Evolutionary conservation across 2,797 vertebrate genomes (phyloP).

Genomic region (Peromyscus melanophrys): DNA sequence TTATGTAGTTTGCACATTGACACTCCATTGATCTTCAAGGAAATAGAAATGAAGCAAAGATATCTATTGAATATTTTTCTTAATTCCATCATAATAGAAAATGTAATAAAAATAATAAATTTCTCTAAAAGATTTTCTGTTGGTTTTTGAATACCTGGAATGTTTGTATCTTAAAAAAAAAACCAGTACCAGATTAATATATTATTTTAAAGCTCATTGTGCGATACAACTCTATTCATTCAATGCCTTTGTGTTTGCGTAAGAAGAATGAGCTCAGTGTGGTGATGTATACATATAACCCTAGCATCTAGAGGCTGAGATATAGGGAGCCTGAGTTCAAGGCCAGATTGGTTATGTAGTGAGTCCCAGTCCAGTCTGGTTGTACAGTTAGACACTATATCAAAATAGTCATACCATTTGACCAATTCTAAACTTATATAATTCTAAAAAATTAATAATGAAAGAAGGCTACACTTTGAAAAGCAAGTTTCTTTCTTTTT

Average conservation of each 20-base stretch:
- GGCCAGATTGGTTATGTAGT: background rate
- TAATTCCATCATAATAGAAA: background rate
- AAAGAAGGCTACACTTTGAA: background rate
- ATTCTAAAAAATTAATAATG: background rate
- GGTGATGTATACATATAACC: background rate
- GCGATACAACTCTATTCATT: background rate
- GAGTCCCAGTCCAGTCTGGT: background rate
- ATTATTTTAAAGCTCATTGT: slow-evolving; percentile 2
- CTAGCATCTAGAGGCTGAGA: background rate
- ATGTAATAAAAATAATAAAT: background rate
- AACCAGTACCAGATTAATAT: background rate
- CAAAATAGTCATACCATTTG: background rate
- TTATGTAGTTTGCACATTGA: background rate
- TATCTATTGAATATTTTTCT: background rate
- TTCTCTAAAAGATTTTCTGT: background rate
- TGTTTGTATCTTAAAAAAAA: background rate
- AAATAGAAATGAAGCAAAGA: background rate
- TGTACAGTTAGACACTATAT: background rate
- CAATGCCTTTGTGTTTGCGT: background rate
- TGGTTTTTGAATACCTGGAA: background rate
- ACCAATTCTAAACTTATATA: background rate
- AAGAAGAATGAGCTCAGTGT: background rate
- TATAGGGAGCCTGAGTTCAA: background rate
- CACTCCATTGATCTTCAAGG: background rate
- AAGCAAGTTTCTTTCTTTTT: background rate